These are phyloP conservation scores for Bufo bufo DNA, from an alignment of 2,113 vertebrate species.

Conservation along the genomic window DNA sequence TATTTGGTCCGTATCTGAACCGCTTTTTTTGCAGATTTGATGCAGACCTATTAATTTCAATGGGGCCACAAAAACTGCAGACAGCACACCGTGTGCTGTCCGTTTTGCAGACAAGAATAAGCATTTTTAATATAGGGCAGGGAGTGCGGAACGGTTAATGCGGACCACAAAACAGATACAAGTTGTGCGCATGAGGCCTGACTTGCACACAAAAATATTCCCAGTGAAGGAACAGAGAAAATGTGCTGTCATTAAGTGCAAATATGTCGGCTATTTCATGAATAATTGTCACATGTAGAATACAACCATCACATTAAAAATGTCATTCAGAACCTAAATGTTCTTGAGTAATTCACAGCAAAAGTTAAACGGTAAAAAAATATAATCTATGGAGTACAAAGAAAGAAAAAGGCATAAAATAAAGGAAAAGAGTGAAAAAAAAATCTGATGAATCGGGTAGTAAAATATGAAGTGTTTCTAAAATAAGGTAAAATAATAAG, in stretches of 20 bases:
- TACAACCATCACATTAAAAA: neutral
- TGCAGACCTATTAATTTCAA: too few relatives aligned
- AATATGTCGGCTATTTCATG: neutral
- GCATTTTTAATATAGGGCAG: too few relatives aligned
- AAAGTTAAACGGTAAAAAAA: neutral
- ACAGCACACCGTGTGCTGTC: too few relatives aligned
- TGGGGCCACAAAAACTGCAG: too few relatives aligned
- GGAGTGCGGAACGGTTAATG: too few relatives aligned
- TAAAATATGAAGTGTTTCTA: neutral
- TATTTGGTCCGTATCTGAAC: too few relatives aligned
- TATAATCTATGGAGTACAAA: neutral
- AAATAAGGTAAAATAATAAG: neutral
- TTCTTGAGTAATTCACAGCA: neutral
- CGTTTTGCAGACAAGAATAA: too few relatives aligned
- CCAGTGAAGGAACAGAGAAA: neutral
- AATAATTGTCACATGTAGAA: neutral
- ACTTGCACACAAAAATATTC: too few relatives aligned
- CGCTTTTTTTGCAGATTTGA: too few relatives aligned
- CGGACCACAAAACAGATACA: too few relatives aligned
- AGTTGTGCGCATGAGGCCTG: too few relatives aligned
- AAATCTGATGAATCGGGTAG: neutral
- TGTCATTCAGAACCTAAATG: neutral
- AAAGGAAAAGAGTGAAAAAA: neutral
- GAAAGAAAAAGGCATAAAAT: neutral
- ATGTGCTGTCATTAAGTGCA: neutral